phyloP scores from a whole-genome alignment of 2,797 vertebrate species.

The Eulemur mongoz region DNA sequence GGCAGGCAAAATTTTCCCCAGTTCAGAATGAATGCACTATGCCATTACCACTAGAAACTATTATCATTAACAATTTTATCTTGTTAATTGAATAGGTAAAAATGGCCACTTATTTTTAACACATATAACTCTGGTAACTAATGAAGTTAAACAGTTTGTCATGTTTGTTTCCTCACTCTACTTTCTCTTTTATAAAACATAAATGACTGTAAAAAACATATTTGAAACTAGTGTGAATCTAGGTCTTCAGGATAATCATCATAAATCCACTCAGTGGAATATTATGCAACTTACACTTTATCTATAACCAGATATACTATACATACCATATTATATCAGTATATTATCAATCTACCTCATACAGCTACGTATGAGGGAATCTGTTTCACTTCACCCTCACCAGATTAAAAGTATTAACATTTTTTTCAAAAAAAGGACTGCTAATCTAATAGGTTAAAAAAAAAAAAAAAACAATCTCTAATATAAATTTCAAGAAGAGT shows the following conservation, averaged over 20 bases:
- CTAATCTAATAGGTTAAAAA: neutral
- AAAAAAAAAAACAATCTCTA: neutral
- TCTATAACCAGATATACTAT: neutral
- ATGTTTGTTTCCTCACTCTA: neutral
- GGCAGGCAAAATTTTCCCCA: neutral
- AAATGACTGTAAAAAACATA: neutral
- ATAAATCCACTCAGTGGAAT: neutral
- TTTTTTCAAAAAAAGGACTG: neutral
- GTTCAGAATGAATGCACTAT: neutral
- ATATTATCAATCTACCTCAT: neutral
- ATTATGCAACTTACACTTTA: neutral
- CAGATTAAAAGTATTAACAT: neutral
- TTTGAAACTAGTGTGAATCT: constrained; percentile 35
- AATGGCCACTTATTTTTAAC: neutral
- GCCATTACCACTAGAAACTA: neutral
- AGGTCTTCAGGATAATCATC: neutral
- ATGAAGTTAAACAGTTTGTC: constrained; percentile 1
- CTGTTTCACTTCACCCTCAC: neutral
- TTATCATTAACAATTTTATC: neutral
- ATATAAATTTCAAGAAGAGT: constrained; percentile 2
- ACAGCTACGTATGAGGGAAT: neutral
- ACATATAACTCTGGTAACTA: neutral
- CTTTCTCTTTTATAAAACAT: constrained; percentile 42
- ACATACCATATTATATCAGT: neutral
- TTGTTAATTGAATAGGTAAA: neutral